A percentile compares a stretch with the other conserved stretches of the same genome.
These are phyloP conservation scores for Cynopterus sphinx DNA, from an alignment of 2,797 vertebrate genomes.

Conservation along the genomic window DNA sequence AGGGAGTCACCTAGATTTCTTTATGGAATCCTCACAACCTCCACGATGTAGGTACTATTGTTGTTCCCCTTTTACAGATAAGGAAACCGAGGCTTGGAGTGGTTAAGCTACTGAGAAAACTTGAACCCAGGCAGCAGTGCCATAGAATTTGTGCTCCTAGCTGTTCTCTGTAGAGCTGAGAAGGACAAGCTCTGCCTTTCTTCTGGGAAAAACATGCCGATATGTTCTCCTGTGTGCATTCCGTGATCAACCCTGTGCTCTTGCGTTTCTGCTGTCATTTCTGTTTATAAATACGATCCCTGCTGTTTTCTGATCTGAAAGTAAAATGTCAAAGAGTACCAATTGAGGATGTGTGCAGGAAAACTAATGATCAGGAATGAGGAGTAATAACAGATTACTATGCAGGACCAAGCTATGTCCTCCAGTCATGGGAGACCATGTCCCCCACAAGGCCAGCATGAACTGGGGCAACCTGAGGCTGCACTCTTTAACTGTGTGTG, in stretches of 20 bases:
- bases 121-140: not conserved
- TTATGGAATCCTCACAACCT: not conserved
- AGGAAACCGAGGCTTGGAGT: not conserved
- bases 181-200: not conserved
- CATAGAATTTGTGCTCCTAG: not conserved
- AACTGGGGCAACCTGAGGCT: not conserved
- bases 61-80: not conserved
- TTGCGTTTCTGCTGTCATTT: not conserved
- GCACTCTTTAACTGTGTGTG: not conserved
- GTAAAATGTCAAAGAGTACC: not conserved
- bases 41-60: not conserved
- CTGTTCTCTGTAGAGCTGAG: not conserved
- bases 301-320: constrained; percentile 12
- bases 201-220: not conserved
- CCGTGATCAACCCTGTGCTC: not conserved
- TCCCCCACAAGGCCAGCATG: not conserved
- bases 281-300: not conserved
- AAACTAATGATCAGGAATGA: not conserved
- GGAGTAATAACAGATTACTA: not conserved
- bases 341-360: not conserved
- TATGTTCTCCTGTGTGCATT: accelerated
- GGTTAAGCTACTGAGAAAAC: not conserved
- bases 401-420: accelerated
- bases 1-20: not conserved
- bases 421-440: accelerated